Percentiles rank a stretch among this genome's conserved stretches.
Conservation (phyloP, 2,797 vertebrate genomes). For the Psittacula derbiana region DNA sequence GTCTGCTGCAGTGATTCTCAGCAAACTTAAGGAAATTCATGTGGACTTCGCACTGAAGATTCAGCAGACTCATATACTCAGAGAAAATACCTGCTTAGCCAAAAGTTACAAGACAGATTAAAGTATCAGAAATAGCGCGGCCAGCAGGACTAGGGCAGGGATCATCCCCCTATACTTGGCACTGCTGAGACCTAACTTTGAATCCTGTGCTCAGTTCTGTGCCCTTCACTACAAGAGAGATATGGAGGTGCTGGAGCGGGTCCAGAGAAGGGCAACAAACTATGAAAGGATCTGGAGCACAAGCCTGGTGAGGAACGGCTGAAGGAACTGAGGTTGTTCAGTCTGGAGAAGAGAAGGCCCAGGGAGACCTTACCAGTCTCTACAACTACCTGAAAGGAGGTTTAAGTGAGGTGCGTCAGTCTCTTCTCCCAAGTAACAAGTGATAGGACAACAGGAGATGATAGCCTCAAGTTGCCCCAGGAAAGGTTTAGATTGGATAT, state of each 20-base stretch:
- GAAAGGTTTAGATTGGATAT: not conserved
- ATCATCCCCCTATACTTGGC: not conserved
- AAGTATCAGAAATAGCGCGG: not conserved
- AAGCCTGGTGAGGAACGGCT: not conserved
- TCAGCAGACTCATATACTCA: not conserved
- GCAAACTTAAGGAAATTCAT: not conserved
- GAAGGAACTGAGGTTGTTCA: not conserved
- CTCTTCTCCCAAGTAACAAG: not conserved
- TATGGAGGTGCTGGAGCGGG: not conserved
- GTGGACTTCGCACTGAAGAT: not conserved
- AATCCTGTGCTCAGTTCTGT: not conserved
- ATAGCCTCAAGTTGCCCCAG: not conserved
- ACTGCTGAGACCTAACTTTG: not conserved
- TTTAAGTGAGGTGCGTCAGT: not conserved
- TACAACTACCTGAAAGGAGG: not conserved
- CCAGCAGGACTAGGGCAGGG: not conserved
- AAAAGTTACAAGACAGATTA: not conserved
- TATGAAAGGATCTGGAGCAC: not conserved
- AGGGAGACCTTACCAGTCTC: not conserved
- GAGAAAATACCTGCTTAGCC: not conserved
- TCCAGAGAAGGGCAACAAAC: not conserved
- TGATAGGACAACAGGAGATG: not conserved
- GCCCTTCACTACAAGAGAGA: not conserved
- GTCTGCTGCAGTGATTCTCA: not conserved
- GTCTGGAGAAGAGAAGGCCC: not conserved